Conservation (phyloP, 2,113 vertebrate species). For the Gnathonemus echidnorhynchus region DNA sequence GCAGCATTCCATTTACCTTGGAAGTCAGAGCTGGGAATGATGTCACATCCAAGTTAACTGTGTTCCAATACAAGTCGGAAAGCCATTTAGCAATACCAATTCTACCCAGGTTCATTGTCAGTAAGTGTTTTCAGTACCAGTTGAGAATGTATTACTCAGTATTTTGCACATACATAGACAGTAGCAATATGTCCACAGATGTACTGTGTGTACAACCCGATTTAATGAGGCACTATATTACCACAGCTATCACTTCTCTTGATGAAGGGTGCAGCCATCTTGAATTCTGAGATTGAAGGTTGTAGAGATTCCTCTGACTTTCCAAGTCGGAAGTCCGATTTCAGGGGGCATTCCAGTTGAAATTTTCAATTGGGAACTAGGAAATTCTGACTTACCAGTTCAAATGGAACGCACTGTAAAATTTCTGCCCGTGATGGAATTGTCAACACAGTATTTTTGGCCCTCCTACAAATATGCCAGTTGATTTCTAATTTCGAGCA, state of each 20-base stretch:
- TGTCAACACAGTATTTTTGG: not conserved
- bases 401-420: not conserved
- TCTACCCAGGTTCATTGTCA: not conserved
- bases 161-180: not conserved
- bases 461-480: not conserved
- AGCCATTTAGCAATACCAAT: not conserved
- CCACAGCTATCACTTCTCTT: not conserved
- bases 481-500: not conserved
- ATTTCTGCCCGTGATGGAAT: not conserved
- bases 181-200: not conserved
- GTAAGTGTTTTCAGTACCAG: not conserved
- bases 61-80: not conserved
- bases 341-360: not conserved
- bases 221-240: not conserved
- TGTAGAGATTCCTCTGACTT: not conserved
- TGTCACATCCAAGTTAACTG: not conserved
- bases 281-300: not conserved
- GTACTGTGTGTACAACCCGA: not conserved
- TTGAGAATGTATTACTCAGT: not conserved
- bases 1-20: not conserved
- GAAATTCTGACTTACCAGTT: not conserved
- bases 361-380: no score
- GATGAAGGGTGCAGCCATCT: not conserved
- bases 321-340: not conserved
- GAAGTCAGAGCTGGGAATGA: not conserved